phyloP scores from a whole-genome alignment of 2,113 vertebrate species.

The Ginglymostoma cirratum region DNA sequence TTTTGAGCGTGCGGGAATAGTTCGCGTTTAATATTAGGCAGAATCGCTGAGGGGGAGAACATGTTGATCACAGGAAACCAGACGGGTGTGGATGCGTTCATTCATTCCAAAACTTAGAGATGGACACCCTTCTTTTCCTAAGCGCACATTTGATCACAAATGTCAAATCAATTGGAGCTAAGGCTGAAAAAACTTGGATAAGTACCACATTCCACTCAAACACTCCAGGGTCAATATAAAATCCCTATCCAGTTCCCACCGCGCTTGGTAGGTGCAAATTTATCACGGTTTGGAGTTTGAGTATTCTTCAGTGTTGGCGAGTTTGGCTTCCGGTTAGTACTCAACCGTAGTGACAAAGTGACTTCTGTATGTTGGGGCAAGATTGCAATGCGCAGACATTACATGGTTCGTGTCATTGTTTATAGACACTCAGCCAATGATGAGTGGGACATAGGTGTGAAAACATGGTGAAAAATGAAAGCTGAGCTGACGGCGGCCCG shows the following conservation, averaged over 20 bases:
- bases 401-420: neutral
- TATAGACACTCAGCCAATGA: neutral
- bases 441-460: neutral
- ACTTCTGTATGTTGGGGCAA: neutral
- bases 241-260: neutral
- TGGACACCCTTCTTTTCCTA: neutral
- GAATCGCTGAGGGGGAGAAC: neutral
- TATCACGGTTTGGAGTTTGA: neutral
- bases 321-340: neutral
- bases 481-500: neutral
- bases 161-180: neutral
- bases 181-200: neutral
- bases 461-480: neutral
- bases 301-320: neutral
- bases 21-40: neutral
- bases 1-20: neutral
- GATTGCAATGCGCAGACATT: neutral
- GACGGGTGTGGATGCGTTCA: neutral
- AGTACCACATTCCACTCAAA: neutral
- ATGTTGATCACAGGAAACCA: too few species aligned
- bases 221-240: neutral
- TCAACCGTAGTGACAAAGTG: too few species aligned
- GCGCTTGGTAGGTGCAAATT: neutral
- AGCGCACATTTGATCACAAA: neutral
- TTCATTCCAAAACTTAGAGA: neutral